Evolutionary conservation across 2,113 vertebrate species (phyloP).

Genomic region (Leucoraja erinaceus): DNA sequence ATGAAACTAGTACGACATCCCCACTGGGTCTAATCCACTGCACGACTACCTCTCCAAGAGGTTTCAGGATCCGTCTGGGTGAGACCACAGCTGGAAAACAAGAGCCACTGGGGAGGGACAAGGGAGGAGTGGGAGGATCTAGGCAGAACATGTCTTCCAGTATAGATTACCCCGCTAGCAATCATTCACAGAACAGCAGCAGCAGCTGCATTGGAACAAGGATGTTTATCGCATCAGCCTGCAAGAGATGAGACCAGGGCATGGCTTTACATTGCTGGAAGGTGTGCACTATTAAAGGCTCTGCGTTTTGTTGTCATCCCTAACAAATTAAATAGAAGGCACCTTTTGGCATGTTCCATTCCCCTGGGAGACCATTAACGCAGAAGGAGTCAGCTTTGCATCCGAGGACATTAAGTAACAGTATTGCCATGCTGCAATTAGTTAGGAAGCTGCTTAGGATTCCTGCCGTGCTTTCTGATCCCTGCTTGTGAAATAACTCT

Average conservation of each 20-base stretch:
- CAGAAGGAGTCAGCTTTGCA: neutral
- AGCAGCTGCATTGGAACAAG: neutral
- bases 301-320: neutral
- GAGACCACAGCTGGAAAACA: neutral
- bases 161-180: neutral
- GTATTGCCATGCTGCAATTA: neutral
- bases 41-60: too few species aligned
- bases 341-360: neutral
- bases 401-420: neutral
- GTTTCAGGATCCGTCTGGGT: too few species aligned
- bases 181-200: neutral
- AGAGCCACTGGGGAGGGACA: too few species aligned
- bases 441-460: conserved; percentile 16
- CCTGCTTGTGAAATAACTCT: conserved; percentile 2
- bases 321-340: conserved; percentile 27
- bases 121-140: too few species aligned
- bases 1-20: too few species aligned
- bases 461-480: neutral
- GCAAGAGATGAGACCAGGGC: neutral
- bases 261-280: neutral
- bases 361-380: neutral
- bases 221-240: neutral
- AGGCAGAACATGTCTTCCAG: neutral
- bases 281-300: neutral
- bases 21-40: too few species aligned